Evolutionary conservation across 1,140 invertebrate species (phyloP), one percentile per base, ranked within the genome.

Genomic region (Scaptomyza graminum): DNA sequence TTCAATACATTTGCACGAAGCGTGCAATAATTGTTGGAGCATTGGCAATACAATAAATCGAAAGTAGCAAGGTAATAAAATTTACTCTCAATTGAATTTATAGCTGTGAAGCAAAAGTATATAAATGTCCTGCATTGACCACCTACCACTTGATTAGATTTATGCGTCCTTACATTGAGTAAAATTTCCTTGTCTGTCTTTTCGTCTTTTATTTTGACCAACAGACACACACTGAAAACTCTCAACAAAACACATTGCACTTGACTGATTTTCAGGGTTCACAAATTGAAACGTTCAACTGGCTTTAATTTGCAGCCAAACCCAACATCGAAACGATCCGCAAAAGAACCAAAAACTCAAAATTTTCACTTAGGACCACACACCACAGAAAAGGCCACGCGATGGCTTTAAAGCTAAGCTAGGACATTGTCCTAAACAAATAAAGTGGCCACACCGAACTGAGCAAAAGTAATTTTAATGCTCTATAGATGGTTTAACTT

Each of bases 111-210:
- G 5, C 11, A 50, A 84, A 69, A 79, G 72, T 69, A 84, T 74
- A 84, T 87, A 81, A 84, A 82, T 50, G 59, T 66, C 13, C 51
- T 55, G 34, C 31, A 57, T 41, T 22, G 60, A 63, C 47, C 57
- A 60, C 15, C 60, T 9, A 63, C 73, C 78, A 85, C 74, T 85
- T 87, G 82, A 87, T 87, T 87, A 78, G 76, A 87, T 87, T 88
- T 85, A 65, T 77, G 70, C 47, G 12, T 28, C 22, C 13, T 28
- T 16, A 16, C 44, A 12, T 5, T 41, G 37, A n/a, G 11, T n/a
- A n/a, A 41, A 41, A 28, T 34, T 34, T 13, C 31, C 50, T 16
- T 12, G 37, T 64, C 9, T 41, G 18, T 15, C 44, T 73, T 52
- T 75, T 28, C 16, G 50, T 54, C 3, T 25, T 3, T 54, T 8